Percentiles rank a stretch among this genome's conserved stretches.
Evolutionary conservation across 2,888 invertebrate genomes (phyloP).

Genomic region (Synergus umbraculus): DNA sequence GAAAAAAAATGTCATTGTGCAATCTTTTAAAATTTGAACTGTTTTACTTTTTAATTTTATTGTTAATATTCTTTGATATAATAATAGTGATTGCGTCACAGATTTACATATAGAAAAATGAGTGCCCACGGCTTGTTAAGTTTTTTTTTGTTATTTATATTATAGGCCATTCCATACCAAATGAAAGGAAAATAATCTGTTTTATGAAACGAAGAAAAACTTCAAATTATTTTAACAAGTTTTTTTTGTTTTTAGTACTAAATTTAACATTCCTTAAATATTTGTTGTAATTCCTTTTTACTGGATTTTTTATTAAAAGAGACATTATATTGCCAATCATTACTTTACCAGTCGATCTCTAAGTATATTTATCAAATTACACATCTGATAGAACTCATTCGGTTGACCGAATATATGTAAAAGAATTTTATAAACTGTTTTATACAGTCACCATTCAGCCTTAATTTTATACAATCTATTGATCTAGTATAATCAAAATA

Average conservation of each 20-base stretch:
- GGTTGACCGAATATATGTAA: neutral
- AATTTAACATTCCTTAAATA: neutral
- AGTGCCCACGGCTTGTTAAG: slow-evolving; percentile 55
- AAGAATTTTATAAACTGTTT: slow-evolving; percentile 17
- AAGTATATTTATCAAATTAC: neutral
- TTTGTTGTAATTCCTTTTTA: slow-evolving; percentile 3
- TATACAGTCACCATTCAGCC: slow-evolving; percentile 32
- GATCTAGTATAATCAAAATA: slow-evolving; percentile 17
- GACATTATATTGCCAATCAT: neutral
- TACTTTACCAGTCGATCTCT: neutral
- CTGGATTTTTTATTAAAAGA: neutral
- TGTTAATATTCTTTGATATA: slow-evolving; percentile 29
- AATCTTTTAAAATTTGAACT: slow-evolving; percentile 3
- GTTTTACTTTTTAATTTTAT: slow-evolving; percentile 3
- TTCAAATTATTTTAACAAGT: slow-evolving; percentile 5
- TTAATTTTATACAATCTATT: slow-evolving; percentile 25
- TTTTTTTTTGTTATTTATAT: slow-evolving; percentile 51
- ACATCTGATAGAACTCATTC: slow-evolving; percentile 22
- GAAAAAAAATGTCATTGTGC: neutral
- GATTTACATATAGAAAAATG: slow-evolving; percentile 6
- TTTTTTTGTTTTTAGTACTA: slow-evolving; percentile 6
- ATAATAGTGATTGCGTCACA: slow-evolving; percentile 22
- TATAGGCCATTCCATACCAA: slow-evolving; percentile 39
- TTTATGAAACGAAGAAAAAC: neutral
- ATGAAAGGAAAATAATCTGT: slow-evolving; percentile 9